A percentile compares a stretch with the other conserved stretches of the same genome.
Conservation (phyloP, 2,797 vertebrate genomes). For the Gephyroberyx darwinii region DNA sequence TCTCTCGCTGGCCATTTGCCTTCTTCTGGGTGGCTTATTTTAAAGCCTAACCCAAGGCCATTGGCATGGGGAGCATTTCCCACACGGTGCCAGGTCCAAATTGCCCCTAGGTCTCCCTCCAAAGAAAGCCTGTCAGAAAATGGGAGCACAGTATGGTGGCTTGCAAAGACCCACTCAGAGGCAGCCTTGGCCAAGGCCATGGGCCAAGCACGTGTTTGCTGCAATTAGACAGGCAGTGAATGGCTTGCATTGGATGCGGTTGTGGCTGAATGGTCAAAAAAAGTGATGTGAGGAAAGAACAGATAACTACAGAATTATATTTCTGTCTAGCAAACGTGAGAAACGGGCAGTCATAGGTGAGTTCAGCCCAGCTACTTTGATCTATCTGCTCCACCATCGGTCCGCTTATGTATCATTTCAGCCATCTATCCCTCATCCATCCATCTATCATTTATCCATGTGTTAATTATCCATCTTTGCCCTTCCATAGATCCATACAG, state of each 20-base stretch:
- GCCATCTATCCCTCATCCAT: too few species aligned
- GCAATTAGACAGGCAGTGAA: not conserved
- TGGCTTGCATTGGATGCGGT: not conserved
- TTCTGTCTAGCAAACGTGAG: not conserved
- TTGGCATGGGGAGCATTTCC: constrained; percentile 48
- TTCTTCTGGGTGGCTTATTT: constrained; percentile 52
- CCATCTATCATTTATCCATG: too few species aligned
- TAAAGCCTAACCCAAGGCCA: constrained; percentile 51
- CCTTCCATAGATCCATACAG: too few species aligned
- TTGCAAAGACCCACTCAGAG: constrained; percentile 27
- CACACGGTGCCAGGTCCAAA: constrained; percentile 41
- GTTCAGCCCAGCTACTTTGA: too few species aligned
- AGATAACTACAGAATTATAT: too few species aligned
- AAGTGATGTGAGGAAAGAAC: not conserved
- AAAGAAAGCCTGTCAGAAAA: constrained; percentile 54
- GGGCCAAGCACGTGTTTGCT: constrained; percentile 8
- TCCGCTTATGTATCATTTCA: too few species aligned
- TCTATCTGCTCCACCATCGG: too few species aligned
- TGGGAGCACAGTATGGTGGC: constrained; percentile 61
- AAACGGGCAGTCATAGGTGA: too few species aligned
- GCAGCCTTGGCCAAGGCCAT: constrained; percentile 18
- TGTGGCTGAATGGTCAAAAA: constrained; percentile 21
- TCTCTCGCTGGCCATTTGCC: constrained; percentile 34
- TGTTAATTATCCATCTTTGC: too few species aligned
- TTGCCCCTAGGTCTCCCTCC: constrained; percentile 51